phyloP scores from a whole-genome alignment of 35 echinoderm and acorn worm genomes.

The Ophiothrix spiculata region DNA sequence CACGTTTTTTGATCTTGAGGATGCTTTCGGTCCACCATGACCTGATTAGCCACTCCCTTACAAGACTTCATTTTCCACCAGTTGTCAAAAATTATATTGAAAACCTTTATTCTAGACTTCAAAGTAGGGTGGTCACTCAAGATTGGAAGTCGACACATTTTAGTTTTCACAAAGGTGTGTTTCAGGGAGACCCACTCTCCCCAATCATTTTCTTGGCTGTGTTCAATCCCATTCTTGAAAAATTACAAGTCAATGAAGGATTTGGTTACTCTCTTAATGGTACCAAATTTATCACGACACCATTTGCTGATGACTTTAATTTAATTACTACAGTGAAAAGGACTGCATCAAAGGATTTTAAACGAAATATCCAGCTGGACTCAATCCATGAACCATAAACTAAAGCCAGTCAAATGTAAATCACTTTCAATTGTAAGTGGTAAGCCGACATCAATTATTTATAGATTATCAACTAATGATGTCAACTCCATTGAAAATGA shows the following conservation, averaged over 20 bases:
- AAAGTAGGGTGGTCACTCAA: background rate
- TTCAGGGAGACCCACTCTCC: background rate
- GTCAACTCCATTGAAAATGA: background rate
- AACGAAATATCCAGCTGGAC: background rate
- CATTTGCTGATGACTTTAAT: background rate
- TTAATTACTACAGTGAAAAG: background rate
- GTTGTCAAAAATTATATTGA: background rate
- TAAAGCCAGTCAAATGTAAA: background rate
- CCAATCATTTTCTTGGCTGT: background rate
- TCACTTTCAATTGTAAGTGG: background rate
- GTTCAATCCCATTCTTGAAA: background rate
- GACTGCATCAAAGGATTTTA: background rate
- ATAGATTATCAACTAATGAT: background rate
- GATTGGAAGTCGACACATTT: background rate
- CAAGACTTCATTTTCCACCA: background rate
- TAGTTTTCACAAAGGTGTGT: background rate
- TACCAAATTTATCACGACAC: background rate
- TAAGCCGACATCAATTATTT: background rate
- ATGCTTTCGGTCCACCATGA: background rate
- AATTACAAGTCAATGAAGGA: background rate
- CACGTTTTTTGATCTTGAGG: background rate
- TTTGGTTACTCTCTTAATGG: background rate
- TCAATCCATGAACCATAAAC: background rate
- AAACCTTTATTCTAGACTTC: background rate
- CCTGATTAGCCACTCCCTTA: background rate